Evolutionary conservation across 2,888 invertebrate species (phyloP).

Genomic region (Liodrosophila aerea): DNA sequence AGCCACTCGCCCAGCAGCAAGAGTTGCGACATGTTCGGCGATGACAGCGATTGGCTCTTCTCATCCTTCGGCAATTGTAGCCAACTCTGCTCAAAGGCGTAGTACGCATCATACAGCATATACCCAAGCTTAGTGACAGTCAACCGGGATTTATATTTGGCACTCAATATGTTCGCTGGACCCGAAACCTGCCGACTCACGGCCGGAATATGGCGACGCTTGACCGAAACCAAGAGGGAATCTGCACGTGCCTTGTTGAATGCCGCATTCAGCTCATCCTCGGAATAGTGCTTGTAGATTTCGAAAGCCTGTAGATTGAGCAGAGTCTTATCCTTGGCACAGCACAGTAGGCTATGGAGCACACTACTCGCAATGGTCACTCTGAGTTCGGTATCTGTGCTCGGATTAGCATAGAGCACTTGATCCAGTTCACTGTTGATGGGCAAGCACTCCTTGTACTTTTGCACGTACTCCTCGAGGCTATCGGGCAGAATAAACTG

Average conservation of each 20-base stretch:
- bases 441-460: constrained; percentile 59
- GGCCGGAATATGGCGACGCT: constrained; percentile 77
- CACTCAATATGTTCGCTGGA: constrained; percentile 82
- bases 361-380: constrained; percentile 78
- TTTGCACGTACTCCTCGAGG: constrained; percentile 74
- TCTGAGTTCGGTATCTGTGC: constrained; percentile 70
- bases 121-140: constrained; percentile 75
- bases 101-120: constrained; percentile 64
- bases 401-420: constrained; percentile 69
- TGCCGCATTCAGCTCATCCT: constrained; percentile 85
- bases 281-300: constrained; percentile 88
- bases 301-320: constrained; percentile 87
- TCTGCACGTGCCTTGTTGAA: constrained; percentile 85
- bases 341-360: constrained; percentile 87
- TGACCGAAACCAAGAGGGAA: constrained; percentile 84
- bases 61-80: neutral
- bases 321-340: constrained; percentile 85
- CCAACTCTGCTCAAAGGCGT: constrained; percentile 59
- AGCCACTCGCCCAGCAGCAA: constrained; percentile 83
- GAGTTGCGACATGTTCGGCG: constrained; percentile 83
- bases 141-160: constrained; percentile 81
- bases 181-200: constrained; percentile 72
- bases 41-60: constrained; percentile 74
- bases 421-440: constrained; percentile 62
- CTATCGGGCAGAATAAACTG: constrained; percentile 78